Conservation (phyloP, 2,113 vertebrate species). For the Danio rerio region DNA sequence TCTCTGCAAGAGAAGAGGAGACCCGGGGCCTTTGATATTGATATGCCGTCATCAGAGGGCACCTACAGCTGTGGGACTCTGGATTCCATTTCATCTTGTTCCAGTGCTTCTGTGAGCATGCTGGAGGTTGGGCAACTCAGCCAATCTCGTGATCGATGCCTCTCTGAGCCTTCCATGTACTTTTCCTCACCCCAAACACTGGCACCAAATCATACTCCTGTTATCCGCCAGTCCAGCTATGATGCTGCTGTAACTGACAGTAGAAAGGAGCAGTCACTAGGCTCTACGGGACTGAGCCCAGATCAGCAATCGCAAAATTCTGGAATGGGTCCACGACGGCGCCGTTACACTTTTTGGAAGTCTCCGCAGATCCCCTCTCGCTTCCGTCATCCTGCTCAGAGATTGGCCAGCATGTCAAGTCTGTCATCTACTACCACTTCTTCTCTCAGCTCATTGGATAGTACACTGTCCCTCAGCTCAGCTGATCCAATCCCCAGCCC, state of each 20-base stretch:
- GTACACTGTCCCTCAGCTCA: conserved; percentile 76
- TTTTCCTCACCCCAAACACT: conserved; percentile 63
- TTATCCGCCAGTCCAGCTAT: conserved; percentile 78
- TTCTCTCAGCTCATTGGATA: conserved; percentile 80
- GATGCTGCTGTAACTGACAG: conserved; percentile 72
- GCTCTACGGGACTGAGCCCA: conserved; percentile 63
- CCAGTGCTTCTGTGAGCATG: conserved; percentile 67
- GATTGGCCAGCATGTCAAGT: conserved; percentile 75
- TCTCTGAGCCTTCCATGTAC: conserved; percentile 76
- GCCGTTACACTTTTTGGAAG: conserved; percentile 66
- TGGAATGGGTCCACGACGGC: conserved; percentile 42
- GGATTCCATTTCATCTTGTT: conserved; percentile 61
- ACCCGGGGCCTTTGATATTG: conserved; percentile 72
- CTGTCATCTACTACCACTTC: conserved; percentile 79
- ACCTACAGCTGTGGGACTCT: conserved; percentile 69
- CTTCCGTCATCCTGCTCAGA: conserved; percentile 66
- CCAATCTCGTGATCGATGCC: conserved; percentile 67
- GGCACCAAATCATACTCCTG: conserved; percentile 59
- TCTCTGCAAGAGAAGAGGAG: conserved; percentile 63
- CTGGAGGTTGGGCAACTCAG: conserved; percentile 50
- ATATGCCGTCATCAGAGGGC: conserved; percentile 60
- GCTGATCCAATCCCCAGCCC: conserved; percentile 75
- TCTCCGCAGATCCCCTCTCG: conserved; percentile 59
- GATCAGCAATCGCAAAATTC: conserved; percentile 46
- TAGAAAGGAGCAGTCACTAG: conserved; percentile 64